Conservation (phyloP, 1,140 invertebrate genomes). For the Bombus confusus region DNA sequence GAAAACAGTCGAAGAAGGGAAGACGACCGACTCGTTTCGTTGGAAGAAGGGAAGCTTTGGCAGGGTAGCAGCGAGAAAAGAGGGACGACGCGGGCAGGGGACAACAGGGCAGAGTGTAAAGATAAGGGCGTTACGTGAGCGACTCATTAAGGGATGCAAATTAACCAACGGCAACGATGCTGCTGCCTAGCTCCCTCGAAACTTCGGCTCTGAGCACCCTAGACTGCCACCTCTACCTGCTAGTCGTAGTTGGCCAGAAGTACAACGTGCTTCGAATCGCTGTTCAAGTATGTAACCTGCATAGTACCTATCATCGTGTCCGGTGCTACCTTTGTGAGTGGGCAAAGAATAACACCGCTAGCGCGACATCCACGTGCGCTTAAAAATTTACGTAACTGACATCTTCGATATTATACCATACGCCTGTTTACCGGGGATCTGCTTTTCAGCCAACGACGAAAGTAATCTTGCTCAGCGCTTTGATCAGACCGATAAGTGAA, state of each 20-base stretch:
- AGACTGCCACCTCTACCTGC: slow-evolving; percentile 54
- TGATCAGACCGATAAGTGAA: background rate
- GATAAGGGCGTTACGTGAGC: slow-evolving; percentile 79
- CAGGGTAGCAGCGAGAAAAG: background rate
- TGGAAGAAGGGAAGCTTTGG: slow-evolving; percentile 33
- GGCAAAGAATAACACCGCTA: background rate
- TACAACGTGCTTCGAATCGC: slow-evolving; percentile 69
- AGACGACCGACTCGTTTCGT: slow-evolving; percentile 56
- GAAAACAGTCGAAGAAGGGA: slow-evolving; percentile 70
- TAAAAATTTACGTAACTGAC: slow-evolving; percentile 41
- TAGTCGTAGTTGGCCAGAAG: slow-evolving; percentile 69
- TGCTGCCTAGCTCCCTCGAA: slow-evolving; percentile 67
- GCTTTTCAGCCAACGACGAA: background rate
- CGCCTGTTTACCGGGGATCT: background rate
- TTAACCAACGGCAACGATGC: slow-evolving; percentile 75
- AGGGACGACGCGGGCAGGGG: background rate
- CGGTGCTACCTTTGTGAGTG: background rate
- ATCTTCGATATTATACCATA: too few species aligned
- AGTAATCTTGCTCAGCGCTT: background rate
- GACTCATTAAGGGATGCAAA: slow-evolving; percentile 82
- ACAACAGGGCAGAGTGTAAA: slow-evolving; percentile 62
- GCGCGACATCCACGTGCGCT: too few species aligned
- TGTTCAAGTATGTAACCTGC: slow-evolving; percentile 57
- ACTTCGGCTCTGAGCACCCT: slow-evolving; percentile 67
- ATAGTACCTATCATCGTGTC: slow-evolving; percentile 36